Evolutionary conservation across 2,113 vertebrate species (phyloP).

Genomic region (Varanus salvator): DNA sequence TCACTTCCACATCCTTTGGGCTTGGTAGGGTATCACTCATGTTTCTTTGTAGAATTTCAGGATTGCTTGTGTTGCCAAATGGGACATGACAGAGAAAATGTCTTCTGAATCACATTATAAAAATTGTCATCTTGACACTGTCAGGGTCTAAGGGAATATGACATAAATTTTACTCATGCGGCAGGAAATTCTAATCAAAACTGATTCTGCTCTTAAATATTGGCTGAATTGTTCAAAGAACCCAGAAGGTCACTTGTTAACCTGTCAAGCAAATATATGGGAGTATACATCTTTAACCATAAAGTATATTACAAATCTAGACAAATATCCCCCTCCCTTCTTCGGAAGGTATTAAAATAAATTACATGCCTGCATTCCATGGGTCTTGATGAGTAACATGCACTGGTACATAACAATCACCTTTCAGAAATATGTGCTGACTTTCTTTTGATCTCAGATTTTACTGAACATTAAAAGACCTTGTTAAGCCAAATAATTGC

Average conservation of each 20-base stretch:
- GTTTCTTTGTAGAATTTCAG: background rate
- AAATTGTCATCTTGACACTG: constrained; percentile 24
- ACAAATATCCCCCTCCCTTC: constrained; percentile 19
- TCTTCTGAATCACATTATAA: constrained; percentile 19
- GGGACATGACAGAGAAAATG: constrained; percentile 6
- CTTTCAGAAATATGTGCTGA: background rate
- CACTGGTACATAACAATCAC: background rate
- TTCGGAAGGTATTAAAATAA: constrained; percentile 40
- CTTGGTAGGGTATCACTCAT: background rate
- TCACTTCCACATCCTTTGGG: background rate
- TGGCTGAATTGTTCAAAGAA: constrained; percentile 30
- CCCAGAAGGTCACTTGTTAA: constrained; percentile 31
- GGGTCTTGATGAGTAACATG: constrained; percentile 30
- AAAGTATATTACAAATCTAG: constrained; percentile 10
- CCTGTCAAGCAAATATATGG: constrained; percentile 36
- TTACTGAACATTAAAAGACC: background rate
- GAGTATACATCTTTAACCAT: constrained; percentile 34
- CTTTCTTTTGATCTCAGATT: background rate
- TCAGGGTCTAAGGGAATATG: constrained; percentile 28
- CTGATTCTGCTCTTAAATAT: constrained; percentile 16
- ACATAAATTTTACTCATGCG: constrained; percentile 32
- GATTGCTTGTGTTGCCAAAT: constrained; percentile 11
- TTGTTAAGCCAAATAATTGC: background rate
- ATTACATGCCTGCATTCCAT: constrained; percentile 27
- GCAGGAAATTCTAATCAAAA: constrained; percentile 34